Evolutionary conservation across 2,113 vertebrate genomes (phyloP), one percentile per base, ranked within the genome.

Genomic region (Ia io): DNA sequence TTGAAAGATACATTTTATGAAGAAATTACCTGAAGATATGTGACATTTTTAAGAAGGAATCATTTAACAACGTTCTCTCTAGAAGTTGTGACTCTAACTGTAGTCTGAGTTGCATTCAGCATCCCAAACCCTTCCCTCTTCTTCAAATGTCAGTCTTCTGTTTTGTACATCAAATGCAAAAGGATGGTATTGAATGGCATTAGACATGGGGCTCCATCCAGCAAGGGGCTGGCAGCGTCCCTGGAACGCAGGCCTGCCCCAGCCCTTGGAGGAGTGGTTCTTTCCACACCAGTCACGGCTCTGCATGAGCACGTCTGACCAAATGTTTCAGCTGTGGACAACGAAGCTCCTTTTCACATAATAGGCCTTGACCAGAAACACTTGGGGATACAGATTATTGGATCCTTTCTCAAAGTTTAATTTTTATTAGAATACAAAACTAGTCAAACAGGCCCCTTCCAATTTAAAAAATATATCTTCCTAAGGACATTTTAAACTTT

Each of bases 131-230:
- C 85, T 90, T 86, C 32, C 56, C 76, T 91, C 32, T 61, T 93
- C 63, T 73, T 90, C 92, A 59, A 20, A 71, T 76, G 59, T 69
- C 84, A 53, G 65, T 53, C 28, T 61, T 95, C 97, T 97, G 97
- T 93, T 96, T 97, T 96, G 78, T 70, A 23, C 95, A 97, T 97
- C 96, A 95, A 51, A 88, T 2, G 67, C 84, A 49, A 93, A 79
- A 13, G 65, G 94, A 92, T 96, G 96, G 84, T 95, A 79, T 84
- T 91, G 88, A 95, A 94, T 92, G 95, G 95, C 95, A 76, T 65
- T 88, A 59, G 85, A 59, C 85, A 7, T 13, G 49, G 22, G 37
- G 35, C 95, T 84, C 16, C 3, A 49, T 77, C 80, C 76, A 96
- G 90, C 74, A 6, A 84, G 74, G 56, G 25, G 78, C 67, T 95